Evolutionary conservation across 2,888 invertebrate species (phyloP).

Genomic region (Sicus ferrugineus): DNA sequence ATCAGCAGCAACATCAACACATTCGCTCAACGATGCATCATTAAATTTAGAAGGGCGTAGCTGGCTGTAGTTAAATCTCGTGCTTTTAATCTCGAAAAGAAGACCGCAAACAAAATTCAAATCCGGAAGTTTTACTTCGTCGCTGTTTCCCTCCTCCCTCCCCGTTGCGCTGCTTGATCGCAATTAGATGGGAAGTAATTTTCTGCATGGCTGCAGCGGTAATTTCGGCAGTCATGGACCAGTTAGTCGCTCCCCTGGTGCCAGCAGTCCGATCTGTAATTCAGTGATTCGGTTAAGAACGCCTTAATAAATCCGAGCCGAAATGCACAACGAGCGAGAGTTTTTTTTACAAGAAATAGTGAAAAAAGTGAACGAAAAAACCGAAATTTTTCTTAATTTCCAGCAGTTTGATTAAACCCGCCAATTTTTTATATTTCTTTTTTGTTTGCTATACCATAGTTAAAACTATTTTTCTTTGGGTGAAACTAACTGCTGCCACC

Average conservation of each 20-base stretch:
- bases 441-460: neutral
- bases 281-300: neutral
- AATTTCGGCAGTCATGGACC: slow-evolving; percentile 39
- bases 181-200: slow-evolving; percentile 51
- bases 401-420: too few species aligned
- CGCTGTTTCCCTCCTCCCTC: neutral
- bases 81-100: neutral
- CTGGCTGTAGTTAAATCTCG: neutral
- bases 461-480: too few species aligned
- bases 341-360: neutral
- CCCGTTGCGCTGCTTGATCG: neutral
- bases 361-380: neutral
- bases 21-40: neutral
- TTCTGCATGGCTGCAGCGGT: slow-evolving; percentile 51
- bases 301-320: neutral
- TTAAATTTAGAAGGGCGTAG: neutral
- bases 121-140: neutral
- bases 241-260: neutral
- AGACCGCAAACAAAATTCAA: neutral
- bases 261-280: neutral
- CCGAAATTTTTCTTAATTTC: neutral
- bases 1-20: slow-evolving; percentile 3
- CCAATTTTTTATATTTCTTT: neutral
- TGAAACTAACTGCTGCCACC: neutral
- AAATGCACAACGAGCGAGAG: neutral